Conservation (phyloP, 2,888 invertebrate genomes). For the Listrodromus nycthemerus region DNA sequence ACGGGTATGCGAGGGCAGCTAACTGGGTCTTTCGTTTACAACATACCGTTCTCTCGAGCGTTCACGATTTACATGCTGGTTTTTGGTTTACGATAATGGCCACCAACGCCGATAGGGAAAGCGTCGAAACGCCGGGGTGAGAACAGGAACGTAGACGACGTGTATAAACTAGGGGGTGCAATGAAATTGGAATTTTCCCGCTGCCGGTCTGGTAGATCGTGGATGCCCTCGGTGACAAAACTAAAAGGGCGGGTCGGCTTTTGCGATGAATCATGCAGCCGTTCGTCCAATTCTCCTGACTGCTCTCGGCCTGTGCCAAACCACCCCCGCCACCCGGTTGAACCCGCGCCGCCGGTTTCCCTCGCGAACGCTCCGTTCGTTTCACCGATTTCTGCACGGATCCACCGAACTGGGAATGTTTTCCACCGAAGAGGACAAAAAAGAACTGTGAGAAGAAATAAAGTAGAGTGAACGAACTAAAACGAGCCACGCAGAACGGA, state of each 20-base stretch:
- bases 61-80: slow-evolving; percentile 39
- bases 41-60: slow-evolving; percentile 18
- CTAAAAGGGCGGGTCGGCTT: slow-evolving; percentile 56
- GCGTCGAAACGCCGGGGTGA: background rate
- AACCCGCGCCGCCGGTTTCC: slow-evolving; percentile 32
- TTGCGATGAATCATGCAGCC: slow-evolving; percentile 70
- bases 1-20: background rate
- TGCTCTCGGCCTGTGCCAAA: slow-evolving; percentile 63
- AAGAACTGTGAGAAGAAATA: background rate
- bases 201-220: slow-evolving; percentile 26
- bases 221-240: slow-evolving; percentile 24
- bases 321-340: slow-evolving; percentile 43
- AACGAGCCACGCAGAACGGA: slow-evolving; percentile 7
- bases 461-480: slow-evolving; percentile 24
- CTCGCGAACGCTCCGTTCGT: slow-evolving; percentile 58
- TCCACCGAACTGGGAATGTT: slow-evolving; percentile 55
- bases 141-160: slow-evolving; percentile 34
- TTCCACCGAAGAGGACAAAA: slow-evolving; percentile 45
- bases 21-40: slow-evolving; percentile 6
- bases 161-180: slow-evolving; percentile 52
- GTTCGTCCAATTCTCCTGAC: slow-evolving; percentile 65
- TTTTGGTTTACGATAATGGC: slow-evolving; percentile 40
- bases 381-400: slow-evolving; percentile 59
- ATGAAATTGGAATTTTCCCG: slow-evolving; percentile 66
- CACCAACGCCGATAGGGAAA: slow-evolving; percentile 20